These are phyloP conservation scores for Eristalis arbustorum DNA, from an alignment of 2,888 invertebrate species.

Conservation along the genomic window DNA sequence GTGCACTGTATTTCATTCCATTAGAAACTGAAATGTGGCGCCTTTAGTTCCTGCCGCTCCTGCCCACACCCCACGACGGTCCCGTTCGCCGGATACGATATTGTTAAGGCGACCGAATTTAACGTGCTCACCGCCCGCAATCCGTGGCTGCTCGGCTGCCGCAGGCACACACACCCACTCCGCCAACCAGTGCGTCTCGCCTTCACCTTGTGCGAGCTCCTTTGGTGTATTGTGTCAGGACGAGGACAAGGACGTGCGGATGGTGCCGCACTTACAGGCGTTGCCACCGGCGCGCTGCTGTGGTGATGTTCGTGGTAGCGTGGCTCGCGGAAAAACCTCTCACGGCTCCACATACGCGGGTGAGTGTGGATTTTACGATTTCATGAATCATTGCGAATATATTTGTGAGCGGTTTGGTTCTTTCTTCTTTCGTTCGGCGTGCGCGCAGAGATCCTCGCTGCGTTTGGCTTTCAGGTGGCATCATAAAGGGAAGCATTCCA, in stretches of 20 bases:
- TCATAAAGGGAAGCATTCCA: conserved; percentile 8
- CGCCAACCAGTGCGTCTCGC: background rate
- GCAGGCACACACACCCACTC: conserved; percentile 6
- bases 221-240: background rate
- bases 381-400: conserved; percentile 50
- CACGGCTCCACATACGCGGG: background rate
- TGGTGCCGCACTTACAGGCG: conserved; percentile 16
- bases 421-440: conserved; percentile 8
- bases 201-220: background rate
- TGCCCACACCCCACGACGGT: background rate
- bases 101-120: conserved; percentile 44
- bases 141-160: background rate
- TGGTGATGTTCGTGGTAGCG: background rate
- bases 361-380: conserved; percentile 41
- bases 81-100: conserved; percentile 10
- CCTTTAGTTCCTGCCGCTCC: conserved; percentile 11
- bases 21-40: conserved; percentile 43
- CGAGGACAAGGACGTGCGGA: background rate
- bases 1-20: conserved; percentile 50
- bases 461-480: conserved; percentile 32
- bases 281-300: background rate
- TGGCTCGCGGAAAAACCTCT: conserved; percentile 5
- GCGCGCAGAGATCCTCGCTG: background rate
- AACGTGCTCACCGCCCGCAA: background rate
- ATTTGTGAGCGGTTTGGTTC: conserved; percentile 3